Conservation (phyloP, 2,888 invertebrate species). For the Sesia apiformis region DNA sequence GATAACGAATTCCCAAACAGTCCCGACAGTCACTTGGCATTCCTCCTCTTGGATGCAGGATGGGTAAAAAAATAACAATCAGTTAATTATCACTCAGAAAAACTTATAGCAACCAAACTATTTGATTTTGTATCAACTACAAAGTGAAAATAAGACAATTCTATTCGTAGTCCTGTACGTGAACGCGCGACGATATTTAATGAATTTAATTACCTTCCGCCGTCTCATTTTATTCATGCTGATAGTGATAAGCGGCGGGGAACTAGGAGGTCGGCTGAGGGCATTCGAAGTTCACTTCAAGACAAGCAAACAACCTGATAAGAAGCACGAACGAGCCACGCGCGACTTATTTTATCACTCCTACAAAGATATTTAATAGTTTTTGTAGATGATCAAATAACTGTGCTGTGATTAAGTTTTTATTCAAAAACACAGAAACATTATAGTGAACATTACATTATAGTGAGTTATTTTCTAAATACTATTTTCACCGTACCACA, state of each 20-base stretch:
- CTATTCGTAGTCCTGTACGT: constrained; percentile 18
- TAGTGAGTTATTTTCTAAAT: no score
- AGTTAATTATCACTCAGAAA: constrained; percentile 1
- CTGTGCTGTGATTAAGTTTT: background rate
- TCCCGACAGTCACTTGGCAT: constrained; percentile 83
- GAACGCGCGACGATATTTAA: constrained; percentile 43
- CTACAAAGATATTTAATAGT: background rate
- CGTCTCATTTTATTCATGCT: constrained; percentile 63
- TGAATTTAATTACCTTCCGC: constrained; percentile 52
- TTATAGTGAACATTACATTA: no score
- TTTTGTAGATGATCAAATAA: background rate
- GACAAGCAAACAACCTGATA: constrained; percentile 63
- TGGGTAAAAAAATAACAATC: constrained; percentile 54
- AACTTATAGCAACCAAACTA: background rate
- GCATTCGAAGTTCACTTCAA: constrained; percentile 62
- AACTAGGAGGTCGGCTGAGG: constrained; percentile 67
- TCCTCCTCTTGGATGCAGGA: constrained; percentile 72
- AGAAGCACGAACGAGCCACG: constrained; percentile 64
- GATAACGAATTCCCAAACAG: constrained; percentile 91
- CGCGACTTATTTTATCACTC: constrained; percentile 39
- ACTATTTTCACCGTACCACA: no score
- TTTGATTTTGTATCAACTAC: constrained; percentile 7
- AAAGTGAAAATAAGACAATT: constrained; percentile 2
- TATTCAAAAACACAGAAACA: no score
- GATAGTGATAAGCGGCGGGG: constrained; percentile 62